phyloP scores from a whole-genome alignment of 2,113 vertebrate species.

The Onychostoma macrolepis region DNA sequence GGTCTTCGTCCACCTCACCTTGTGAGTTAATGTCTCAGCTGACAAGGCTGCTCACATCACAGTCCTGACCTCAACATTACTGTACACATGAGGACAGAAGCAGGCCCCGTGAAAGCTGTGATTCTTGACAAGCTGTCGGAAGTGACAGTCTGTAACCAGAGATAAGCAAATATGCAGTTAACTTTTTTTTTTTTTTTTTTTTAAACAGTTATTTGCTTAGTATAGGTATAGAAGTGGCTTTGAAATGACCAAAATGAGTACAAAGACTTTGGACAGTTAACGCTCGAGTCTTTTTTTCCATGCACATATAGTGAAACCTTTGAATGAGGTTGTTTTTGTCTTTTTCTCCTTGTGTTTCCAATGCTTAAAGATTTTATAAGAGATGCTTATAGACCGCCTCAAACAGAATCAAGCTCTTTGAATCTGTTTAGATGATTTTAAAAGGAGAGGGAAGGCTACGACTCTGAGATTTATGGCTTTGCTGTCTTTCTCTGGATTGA shows the following conservation, averaged over 20 bases:
- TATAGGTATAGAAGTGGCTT: not conserved
- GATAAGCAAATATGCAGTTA: not conserved
- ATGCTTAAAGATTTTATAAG: slow-evolving; percentile 78
- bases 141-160: not conserved
- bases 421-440: slow-evolving; percentile 82
- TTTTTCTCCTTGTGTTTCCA: slow-evolving; percentile 68
- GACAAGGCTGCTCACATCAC: slow-evolving; percentile 48
- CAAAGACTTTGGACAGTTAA: not conserved
- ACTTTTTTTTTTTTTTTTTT: no score
- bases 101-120: not conserved
- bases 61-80: slow-evolving; percentile 33
- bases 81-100: slow-evolving; percentile 24
- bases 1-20: slow-evolving; percentile 42
- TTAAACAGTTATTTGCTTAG: not conserved
- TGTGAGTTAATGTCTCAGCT: slow-evolving; percentile 42
- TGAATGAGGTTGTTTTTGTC: slow-evolving; percentile 68
- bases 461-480: slow-evolving; percentile 78
- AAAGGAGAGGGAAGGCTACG: slow-evolving; percentile 73
- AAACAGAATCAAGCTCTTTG: slow-evolving; percentile 76
- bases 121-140: slow-evolving; percentile 15
- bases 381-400: slow-evolving; percentile 75
- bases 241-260: not conserved
- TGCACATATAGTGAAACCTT: slow-evolving; percentile 53
- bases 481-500: slow-evolving; percentile 79
- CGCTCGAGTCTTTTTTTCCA: not conserved